Base-by-base conservation (phyloP, 2,888 invertebrate genomes). In the Agelastica alni region DNA sequence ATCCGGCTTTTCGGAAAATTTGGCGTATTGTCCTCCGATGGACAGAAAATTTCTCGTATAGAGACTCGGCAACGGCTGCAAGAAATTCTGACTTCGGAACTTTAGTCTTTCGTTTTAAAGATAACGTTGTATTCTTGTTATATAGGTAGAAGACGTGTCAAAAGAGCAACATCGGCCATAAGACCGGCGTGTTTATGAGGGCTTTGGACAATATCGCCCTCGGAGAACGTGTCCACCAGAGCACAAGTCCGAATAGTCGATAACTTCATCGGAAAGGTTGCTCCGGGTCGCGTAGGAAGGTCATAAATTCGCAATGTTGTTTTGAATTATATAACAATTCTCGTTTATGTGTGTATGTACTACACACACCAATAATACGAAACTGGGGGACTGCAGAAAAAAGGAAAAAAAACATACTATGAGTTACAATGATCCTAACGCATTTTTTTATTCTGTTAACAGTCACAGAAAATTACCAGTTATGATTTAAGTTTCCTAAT, bases 181-280 rank as follows among this genome's bases (percentile, higher is more conserved):
- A 49, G 49, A 37, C 49, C 13, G 34, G 18, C 31, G 31, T 41
- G 41, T 49, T 49, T 49, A 49, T 49, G 49, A 49, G 49, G 13
- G 32, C 31, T 41, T 22, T 37, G 41, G 30, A 49, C 49, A 49
- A 49, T 49, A 49, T 49, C 49, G 49, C 49, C 49, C 41, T 49
- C 49, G 41, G 18, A 41, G 39, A 49, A 49, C 49, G 37, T 49
- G 49, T 49, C 49, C 49, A 49, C 49, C 16, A 20, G 20, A 26
- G 17, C 20, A 18, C 14, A 16, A 39, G 42, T 20, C 41, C 49
- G 41, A 49, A 16, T 39, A 39, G 49, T 10, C 49, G 49, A 49
- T 49, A 49, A 49, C 32, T 49, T 49, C 31, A 49, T 49, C 37
- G 37, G 18, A 39, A 18, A 39, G 10, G 20, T 49, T 37, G 22